Conservation (phyloP, 2,797 vertebrate species). For the Calcarius lapponicus region DNA sequence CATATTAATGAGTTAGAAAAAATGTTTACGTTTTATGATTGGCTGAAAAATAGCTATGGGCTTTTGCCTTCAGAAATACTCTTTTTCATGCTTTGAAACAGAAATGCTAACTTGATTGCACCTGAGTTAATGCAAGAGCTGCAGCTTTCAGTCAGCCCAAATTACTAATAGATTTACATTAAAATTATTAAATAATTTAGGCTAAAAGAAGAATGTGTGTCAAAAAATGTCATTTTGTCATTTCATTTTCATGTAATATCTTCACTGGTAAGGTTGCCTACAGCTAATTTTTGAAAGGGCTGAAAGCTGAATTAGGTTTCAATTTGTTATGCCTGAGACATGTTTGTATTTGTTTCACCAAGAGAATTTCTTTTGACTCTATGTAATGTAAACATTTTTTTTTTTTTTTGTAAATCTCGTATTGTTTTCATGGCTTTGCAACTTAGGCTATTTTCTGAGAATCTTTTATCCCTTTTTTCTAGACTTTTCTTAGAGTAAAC, state of each 20-base stretch:
- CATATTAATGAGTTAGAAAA: conserved; percentile 62
- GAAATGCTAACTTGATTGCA: neutral
- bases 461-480: neutral
- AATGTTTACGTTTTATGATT: conserved; percentile 25
- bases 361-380: neutral
- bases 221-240: neutral
- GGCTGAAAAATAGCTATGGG: conserved; percentile 50
- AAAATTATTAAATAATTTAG: neutral
- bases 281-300: neutral
- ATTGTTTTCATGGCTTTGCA: neutral
- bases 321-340: neutral
- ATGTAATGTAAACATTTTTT: neutral
- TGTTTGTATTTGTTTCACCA: neutral
- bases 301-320: neutral
- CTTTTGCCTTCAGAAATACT: conserved; percentile 3
- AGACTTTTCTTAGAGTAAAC: neutral
- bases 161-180: neutral
- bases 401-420: neutral
- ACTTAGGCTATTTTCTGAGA: neutral
- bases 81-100: neutral
- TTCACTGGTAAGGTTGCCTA: neutral
- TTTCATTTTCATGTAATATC: neutral
- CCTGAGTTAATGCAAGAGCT: neutral
- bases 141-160: neutral
- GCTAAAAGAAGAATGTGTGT: neutral